Evolutionary conservation across 2,888 invertebrate genomes (phyloP), one percentile per base, ranked within the genome.

Genomic region (Lasius platythorax): DNA sequence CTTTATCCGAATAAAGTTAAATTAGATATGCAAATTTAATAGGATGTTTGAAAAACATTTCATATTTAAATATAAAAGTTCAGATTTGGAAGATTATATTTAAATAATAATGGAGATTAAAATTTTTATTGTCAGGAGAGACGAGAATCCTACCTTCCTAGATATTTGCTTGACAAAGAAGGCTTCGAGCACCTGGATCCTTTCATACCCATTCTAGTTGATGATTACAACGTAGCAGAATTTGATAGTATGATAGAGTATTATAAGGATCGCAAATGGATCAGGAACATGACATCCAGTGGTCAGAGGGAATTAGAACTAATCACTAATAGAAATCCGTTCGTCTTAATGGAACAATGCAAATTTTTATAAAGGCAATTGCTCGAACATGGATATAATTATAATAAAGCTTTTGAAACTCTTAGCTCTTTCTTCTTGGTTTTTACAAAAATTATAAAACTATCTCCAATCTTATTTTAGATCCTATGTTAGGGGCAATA

Each of bases 151-250:
- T 95, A 96, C 93, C 95, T 97, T 73, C 99, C 99, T 0, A 96
- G 96, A 92, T 98, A 97, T 95, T 95, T 98, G 84, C 96, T 99
- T 0, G 97, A 97, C 30, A 97, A 97, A 95, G 96, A 97, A 96
- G 98, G 99, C 2, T 99, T 99, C 95, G 98, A 99, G 92, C 97
- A 97, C 92, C 93, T 99, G 85, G 99, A 99, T 95, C 99, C 99
- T 0, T 99, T 99, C 95, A 96, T 99, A 53, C 99, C 99, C 0
- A 95, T 99, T 50, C 95, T 96, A 91, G 97, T 99, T 1, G 95
- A 96, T 6, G 96, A 97, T 87, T 99, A 99, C 93, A 96, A 95
- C 1, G 96, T 97, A 1, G 97, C 97, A 90, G 99, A 99, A 95
- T 97, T 98, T 87, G 94, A 96, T 30, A 97, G 97, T 89, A 97